Evolutionary conservation across 2,113 vertebrate species (phyloP), one percentile per base, ranked within the genome.

Genomic region (Thamnophis sirtalis): DNA sequence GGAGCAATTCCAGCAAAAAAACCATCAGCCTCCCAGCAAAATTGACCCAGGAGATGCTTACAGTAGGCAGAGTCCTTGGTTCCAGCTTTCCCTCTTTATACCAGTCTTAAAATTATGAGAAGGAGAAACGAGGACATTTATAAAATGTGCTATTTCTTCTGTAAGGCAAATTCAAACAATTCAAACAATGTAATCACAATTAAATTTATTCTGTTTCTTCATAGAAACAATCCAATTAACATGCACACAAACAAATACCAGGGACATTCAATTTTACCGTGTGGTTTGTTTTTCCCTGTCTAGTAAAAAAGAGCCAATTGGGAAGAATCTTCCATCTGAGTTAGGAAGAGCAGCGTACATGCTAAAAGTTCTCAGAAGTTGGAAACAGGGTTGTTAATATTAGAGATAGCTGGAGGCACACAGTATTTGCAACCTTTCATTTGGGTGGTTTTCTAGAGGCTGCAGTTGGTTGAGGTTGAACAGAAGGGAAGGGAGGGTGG

Each of bases 191-290:
- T 89, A 50, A 11, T 0, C 6, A 19, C 92, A 95, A 96, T 93
- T 91, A 95, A 95, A 94, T 92, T 94, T 90, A 19, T 33, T 94
- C 93, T 96, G 94, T 93, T 95, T 93, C 94, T 92, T 87, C 92
- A 92, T 8, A 92, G 93, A 96, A 96, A 95, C 93, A 93, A 91
- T 96, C 92, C 93, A 92, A 58, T 86, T 80, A 38, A 80, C n/a
- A 80, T n/a, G 19, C 15, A 80, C 19, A 58, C 55, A 84, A 15
- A 55, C 56, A 58, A 10, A n/a, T 10, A 68, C 28, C 60, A 13
- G 84, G 43, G 84, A 86, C 11, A 26, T 50, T 24, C 48, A 7
- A 15, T 28, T 86, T 15, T 28, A 86, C 22, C 11, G 0, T 50
- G 85, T 4, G 2, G 15, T 26, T 26, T 21, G 3, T 85, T 11